A percentile compares a stretch with the other conserved stretches of the same genome.
Conservation (phyloP, 2,888 invertebrate species). For the Cryptus armator region DNA sequence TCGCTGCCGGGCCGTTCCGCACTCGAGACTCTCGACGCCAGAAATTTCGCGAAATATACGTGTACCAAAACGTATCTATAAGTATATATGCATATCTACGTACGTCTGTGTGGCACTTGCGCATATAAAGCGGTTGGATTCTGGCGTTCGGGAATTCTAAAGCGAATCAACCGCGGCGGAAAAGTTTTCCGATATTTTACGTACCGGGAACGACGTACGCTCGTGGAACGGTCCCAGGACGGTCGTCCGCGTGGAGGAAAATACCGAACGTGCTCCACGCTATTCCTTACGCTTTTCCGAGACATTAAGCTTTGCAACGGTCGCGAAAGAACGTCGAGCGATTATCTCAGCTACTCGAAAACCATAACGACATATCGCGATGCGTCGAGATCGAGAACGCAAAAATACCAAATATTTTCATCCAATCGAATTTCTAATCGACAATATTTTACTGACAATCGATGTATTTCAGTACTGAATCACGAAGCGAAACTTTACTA, state of each 20-base stretch:
- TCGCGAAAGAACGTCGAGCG: constrained; percentile 44
- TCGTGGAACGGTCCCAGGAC: constrained; percentile 51
- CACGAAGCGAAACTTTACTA: no score
- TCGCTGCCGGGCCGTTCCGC: constrained; percentile 24
- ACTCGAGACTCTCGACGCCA: constrained; percentile 27
- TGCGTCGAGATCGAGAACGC: constrained; percentile 30
- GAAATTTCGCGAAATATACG: constrained; percentile 51
- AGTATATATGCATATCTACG: background rate
- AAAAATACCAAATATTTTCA: constrained; percentile 12
- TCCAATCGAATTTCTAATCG: background rate
- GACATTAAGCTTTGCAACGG: constrained; percentile 52
- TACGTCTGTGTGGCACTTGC: background rate
- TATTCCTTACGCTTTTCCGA: constrained; percentile 62
- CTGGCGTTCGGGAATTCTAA: constrained; percentile 58
- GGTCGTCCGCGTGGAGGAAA: constrained; percentile 7
- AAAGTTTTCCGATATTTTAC: constrained; percentile 68
- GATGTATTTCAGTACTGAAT: no score
- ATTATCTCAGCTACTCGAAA: constrained; percentile 45
- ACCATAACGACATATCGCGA: background rate
- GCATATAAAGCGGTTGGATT: constrained; percentile 4
- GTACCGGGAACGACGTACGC: constrained; percentile 47
- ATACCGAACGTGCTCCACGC: constrained; percentile 38
- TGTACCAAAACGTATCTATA: constrained; percentile 31
- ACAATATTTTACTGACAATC: background rate
- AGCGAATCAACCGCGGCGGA: constrained; percentile 55